phyloP scores from a whole-genome alignment of 2,113 vertebrate genomes.

The Petaurus breviceps region DNA sequence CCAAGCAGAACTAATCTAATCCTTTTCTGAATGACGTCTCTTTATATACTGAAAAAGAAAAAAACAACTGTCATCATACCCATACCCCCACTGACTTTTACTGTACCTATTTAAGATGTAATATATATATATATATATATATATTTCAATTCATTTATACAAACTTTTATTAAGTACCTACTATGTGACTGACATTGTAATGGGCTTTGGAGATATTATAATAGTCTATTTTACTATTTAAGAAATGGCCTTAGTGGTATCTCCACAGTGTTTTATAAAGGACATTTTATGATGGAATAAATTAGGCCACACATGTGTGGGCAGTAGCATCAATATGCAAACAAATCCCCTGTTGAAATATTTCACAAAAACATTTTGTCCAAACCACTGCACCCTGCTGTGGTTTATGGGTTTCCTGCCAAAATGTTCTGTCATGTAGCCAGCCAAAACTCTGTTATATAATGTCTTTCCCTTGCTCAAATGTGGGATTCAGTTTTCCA shows the following conservation, averaged over 20 bases:
- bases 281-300: conserved; percentile 62
- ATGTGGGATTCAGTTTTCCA: conserved; percentile 26
- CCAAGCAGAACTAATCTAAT: background rate
- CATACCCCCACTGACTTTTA: background rate
- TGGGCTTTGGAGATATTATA: background rate
- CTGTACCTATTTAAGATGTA: background rate
- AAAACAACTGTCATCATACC: background rate
- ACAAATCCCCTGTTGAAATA: conserved; percentile 64
- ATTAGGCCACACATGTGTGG: conserved; percentile 22
- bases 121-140: no score
- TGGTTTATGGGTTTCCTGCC: conserved; percentile 68
- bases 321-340: conserved; percentile 61
- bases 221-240: conserved; percentile 30
- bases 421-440: conserved; percentile 63
- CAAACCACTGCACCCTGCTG: conserved; percentile 65
- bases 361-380: conserved; percentile 77
- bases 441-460: conserved; percentile 66
- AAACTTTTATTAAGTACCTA: background rate
- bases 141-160: background rate
- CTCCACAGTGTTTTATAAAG: conserved; percentile 54
- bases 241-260: conserved; percentile 33
- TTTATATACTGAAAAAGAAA: background rate
- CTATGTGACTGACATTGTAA: background rate
- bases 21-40: background rate
- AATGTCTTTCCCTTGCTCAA: conserved; percentile 26